Evolutionary conservation across 2,888 invertebrate genomes (phyloP).

Genomic region (Aplocera efformata): DNA sequence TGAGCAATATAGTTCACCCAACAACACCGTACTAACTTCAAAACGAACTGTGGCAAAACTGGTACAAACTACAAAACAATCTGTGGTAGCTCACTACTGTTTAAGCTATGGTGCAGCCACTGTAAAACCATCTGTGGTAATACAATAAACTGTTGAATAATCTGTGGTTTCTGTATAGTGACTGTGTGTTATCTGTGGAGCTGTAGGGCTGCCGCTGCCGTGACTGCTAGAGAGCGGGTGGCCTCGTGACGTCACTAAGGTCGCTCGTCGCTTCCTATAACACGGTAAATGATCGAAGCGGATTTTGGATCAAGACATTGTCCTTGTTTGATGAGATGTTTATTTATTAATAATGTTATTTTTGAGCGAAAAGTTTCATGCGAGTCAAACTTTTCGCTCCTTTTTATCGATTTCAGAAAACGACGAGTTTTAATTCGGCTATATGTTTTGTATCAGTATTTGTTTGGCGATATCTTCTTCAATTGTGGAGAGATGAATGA

Average conservation of each 20-base stretch:
- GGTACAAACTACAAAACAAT: background rate
- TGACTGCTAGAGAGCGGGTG: slow-evolving; percentile 52
- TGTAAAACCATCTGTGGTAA: slow-evolving; percentile 1
- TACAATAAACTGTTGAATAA: slow-evolving; percentile 1
- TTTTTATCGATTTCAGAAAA: no score
- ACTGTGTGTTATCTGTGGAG: slow-evolving; percentile 12
- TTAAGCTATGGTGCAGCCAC: background rate
- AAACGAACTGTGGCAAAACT: background rate
- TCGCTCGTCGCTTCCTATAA: slow-evolving; percentile 58
- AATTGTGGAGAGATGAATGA: no score
- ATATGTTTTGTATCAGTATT: no score
- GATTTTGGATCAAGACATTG: slow-evolving; percentile 10
- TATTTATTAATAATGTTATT: no score
- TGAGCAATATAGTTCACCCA: slow-evolving; percentile 38
- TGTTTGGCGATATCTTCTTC: no score
- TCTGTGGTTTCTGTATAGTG: slow-evolving; percentile 5
- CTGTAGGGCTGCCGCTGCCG: slow-evolving; percentile 14
- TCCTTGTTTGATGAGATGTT: slow-evolving; percentile 7
- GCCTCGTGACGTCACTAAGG: slow-evolving; percentile 68
- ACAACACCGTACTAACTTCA: slow-evolving; percentile 25
- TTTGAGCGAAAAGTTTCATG: no score
- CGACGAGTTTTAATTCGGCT: no score
- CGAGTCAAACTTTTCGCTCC: no score
- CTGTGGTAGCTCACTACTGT: background rate
- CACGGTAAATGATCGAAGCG: slow-evolving; percentile 18